Evolutionary conservation across 2,888 invertebrate species (phyloP), one percentile per base, ranked within the genome.

Genomic region (Euplagia quadripunctaria): DNA sequence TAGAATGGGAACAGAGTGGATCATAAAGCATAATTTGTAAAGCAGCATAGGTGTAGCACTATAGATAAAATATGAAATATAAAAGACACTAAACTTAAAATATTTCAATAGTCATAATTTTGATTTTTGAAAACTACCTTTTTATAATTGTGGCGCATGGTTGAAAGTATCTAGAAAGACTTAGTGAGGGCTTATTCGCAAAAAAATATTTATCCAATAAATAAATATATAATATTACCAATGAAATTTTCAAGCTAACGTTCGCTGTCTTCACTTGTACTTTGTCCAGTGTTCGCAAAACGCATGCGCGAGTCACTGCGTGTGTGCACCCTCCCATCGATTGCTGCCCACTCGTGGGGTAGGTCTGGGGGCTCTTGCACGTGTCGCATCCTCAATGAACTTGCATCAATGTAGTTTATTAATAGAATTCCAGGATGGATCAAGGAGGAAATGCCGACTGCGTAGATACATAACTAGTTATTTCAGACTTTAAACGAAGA

Each of bases 341-440:
- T 93, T 87, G 81, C 79, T 80, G 87, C 86, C 71, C 92, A 94
- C 89, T 93, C 86, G 91, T 95, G 93, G 89, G 94, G 93, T 93
- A 94, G 94, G 94, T 94, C 93, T 88, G 86, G 92, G 85, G 75
- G 52, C 51, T 64, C 67, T n/a, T 82, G 86, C 94, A 93, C 92
- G 93, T 82, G 83, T 74, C 81, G 76, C 82, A 80, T 69, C 89
- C 79, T 88, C 82, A 88, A 90, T 91, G 90, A 79, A 84, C 72
- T 69, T 77, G 72, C 82, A 85, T 87, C 79, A 86, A 87, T 85
- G 82, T 82, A 84, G 65, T 61, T 61, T 71, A 74, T 71, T 68
- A 68, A 68, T 73, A 41, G 49, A 70, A 65, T 12, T 67, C 64
- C 68, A 73, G 63, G 41, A 58, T 51, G 65, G 42, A 31, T 74